phyloP scores from a whole-genome alignment of 2,797 vertebrate species.

The Galago senegalensis region DNA sequence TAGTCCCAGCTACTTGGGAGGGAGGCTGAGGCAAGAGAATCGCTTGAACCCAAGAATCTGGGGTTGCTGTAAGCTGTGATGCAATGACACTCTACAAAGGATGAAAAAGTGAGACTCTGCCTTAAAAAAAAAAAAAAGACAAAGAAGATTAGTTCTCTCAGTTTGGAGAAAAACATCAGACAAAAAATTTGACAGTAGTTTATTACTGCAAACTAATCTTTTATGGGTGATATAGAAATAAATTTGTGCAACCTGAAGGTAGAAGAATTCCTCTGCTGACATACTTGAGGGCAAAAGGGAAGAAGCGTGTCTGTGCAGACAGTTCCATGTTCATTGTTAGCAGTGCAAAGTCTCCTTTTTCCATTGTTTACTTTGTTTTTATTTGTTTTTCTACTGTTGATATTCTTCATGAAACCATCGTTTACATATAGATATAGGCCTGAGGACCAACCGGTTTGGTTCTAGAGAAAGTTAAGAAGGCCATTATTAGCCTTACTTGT shows the following conservation, averaged over 20 bases:
- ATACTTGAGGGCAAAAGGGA: not conserved
- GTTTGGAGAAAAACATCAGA: constrained; percentile 29
- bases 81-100: no score
- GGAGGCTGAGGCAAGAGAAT: no score
- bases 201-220: constrained; percentile 55
- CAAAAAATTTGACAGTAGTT: constrained; percentile 54
- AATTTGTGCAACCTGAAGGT: constrained; percentile 20
- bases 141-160: not conserved
- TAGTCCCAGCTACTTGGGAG: no score
- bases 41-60: no score
- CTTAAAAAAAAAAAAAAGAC: no score
- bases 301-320: not conserved
- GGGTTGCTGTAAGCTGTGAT: no score
- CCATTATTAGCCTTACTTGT: not conserved
- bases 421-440: not conserved
- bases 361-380: not conserved
- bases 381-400: not conserved
- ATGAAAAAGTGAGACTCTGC: no score
- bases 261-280: constrained; percentile 43
- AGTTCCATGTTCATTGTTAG: not conserved
- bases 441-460: constrained; percentile 21
- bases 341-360: not conserved
- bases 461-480: not conserved
- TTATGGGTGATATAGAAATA: constrained; percentile 36
- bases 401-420: not conserved